These are phyloP conservation scores for Watsonalla binaria DNA, from an alignment of 2,888 invertebrate species.

Conservation along the genomic window DNA sequence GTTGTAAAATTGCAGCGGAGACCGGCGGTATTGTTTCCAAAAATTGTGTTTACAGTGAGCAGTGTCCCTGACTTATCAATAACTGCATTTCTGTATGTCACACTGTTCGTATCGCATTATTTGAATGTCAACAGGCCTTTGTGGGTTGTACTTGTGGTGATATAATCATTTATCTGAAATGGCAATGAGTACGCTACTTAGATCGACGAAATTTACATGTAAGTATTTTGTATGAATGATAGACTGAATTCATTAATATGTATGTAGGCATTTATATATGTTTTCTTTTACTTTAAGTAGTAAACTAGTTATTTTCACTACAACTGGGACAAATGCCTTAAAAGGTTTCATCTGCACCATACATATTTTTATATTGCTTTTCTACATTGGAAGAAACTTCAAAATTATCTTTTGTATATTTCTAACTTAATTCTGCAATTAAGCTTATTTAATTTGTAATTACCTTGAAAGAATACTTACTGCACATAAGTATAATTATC, in stretches of 20 bases:
- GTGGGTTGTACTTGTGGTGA: slow-evolving; percentile 24
- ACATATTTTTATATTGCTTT: no score
- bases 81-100: slow-evolving; percentile 48
- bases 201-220: slow-evolving; percentile 51
- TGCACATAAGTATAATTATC: no score
- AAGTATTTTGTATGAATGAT: slow-evolving; percentile 13
- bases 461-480: no score
- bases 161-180: slow-evolving; percentile 31
- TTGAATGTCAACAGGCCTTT: slow-evolving; percentile 38
- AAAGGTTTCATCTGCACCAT: neutral
- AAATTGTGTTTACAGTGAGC: slow-evolving; percentile 29
- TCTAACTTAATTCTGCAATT: no score
- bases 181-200: slow-evolving; percentile 50
- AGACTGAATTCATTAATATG: neutral
- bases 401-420: no score
- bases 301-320: neutral
- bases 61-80: no score
- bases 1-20: slow-evolving; percentile 19
- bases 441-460: no score
- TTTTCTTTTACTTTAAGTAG: no score
- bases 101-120: slow-evolving; percentile 20
- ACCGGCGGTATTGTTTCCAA: slow-evolving; percentile 13
- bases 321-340: neutral
- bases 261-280: no score
- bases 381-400: no score